A percentile compares a stretch with the other conserved stretches of the same genome.
Evolutionary conservation across 2,888 invertebrate genomes (phyloP).

Genomic region (Eudiplozoon nipponicum): DNA sequence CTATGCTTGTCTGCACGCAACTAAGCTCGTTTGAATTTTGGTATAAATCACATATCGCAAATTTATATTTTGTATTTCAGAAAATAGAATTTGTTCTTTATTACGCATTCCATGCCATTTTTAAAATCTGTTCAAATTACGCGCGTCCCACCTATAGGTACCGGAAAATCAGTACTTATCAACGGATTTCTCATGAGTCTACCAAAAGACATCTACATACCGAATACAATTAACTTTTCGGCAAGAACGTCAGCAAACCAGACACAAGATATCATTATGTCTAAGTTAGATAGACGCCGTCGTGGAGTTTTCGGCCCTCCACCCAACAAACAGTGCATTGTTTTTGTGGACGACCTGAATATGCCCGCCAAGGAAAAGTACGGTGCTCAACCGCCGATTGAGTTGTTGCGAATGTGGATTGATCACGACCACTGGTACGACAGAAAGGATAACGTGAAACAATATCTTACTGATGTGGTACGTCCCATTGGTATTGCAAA

Average conservation of each 20-base stretch:
- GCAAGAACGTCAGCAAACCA: constrained; percentile 69
- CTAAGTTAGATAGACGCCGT: constrained; percentile 55
- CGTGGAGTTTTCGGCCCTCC: constrained; percentile 76
- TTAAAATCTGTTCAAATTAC: too few species aligned
- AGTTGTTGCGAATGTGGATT: constrained; percentile 35
- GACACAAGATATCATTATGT: constrained; percentile 71
- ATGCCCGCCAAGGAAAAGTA: constrained; percentile 61
- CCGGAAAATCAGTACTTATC: too few species aligned
- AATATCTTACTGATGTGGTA: constrained; percentile 39
- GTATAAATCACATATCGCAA: too few species aligned
- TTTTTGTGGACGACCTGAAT: constrained; percentile 78
- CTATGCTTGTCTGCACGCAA: too few species aligned
- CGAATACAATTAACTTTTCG: constrained; percentile 64
- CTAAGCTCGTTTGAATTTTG: too few species aligned
- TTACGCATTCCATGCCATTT: too few species aligned
- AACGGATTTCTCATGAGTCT: too few species aligned
- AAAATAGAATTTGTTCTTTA: too few species aligned
- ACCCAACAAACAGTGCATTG: constrained; percentile 45
- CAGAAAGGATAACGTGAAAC: constrained; percentile 26
- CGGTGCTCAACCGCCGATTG: constrained; percentile 73
- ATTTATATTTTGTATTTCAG: too few species aligned
- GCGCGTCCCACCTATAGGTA: too few species aligned
- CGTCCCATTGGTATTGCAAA: constrained; percentile 20
- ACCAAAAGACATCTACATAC: too few species aligned
- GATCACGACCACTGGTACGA: constrained; percentile 29